Percentiles rank a stretch among this genome's conserved stretches.
These are phyloP conservation scores for Eufriesea mexicana DNA, from an alignment of 1,140 invertebrate genomes.

Conservation along the genomic window DNA sequence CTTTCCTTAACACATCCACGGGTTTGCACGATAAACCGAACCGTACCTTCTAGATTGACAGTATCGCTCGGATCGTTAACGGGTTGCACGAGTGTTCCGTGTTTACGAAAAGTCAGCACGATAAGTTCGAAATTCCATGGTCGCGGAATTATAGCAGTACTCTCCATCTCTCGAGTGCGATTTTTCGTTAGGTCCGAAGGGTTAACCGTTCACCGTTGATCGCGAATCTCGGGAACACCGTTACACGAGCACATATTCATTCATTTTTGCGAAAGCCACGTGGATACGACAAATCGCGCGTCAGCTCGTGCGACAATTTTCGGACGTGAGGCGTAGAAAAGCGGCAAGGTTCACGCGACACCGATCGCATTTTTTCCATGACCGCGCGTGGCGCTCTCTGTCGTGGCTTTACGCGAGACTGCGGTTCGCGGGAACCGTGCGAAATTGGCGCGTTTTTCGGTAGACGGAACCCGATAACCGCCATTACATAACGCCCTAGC, in stretches of 20 bases:
- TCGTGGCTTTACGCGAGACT: too few species aligned
- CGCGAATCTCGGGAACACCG: not conserved
- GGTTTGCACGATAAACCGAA: not conserved
- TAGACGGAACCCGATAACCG: not conserved
- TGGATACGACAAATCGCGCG: not conserved
- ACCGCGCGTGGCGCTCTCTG: not conserved
- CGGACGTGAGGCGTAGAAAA: not conserved
- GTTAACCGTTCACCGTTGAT: not conserved
- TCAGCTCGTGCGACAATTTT: not conserved
- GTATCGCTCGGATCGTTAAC: not conserved
- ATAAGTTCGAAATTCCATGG: not conserved
- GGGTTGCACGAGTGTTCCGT: not conserved
- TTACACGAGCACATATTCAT: not conserved
- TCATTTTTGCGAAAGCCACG: not conserved
- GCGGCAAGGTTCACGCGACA: not conserved
- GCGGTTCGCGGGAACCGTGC: not conserved
- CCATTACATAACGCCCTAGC: conserved; percentile 20
- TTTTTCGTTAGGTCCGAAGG: not conserved
- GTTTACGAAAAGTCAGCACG: not conserved
- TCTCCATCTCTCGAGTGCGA: not conserved
- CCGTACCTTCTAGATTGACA: not conserved
- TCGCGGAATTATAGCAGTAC: not conserved
- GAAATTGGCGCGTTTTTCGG: conserved; percentile 40
- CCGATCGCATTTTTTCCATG: not conserved
- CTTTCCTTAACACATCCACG: not conserved